Evolutionary conservation across 1,140 invertebrate species (phyloP).

Genomic region (Augochlora pura): DNA sequence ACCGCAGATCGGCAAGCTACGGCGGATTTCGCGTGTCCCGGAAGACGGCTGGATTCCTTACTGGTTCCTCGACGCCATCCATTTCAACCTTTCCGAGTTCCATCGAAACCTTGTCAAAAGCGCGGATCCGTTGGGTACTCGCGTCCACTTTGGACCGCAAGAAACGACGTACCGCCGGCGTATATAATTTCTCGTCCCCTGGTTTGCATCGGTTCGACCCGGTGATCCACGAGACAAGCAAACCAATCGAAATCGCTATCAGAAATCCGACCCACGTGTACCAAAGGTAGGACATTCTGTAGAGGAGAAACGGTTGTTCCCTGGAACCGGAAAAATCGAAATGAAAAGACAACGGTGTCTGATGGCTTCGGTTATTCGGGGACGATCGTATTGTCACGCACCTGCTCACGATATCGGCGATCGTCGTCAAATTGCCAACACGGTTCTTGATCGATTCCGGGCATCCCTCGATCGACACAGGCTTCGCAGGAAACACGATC

Average conservation of each 20-base stretch:
- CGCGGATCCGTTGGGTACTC: background rate
- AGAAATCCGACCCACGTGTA: constrained; percentile 85
- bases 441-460: constrained; percentile 67
- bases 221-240: constrained; percentile 86
- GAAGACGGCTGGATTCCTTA: background rate
- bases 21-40: background rate
- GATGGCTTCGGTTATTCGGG: too few relatives aligned
- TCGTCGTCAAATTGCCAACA: constrained; percentile 59
- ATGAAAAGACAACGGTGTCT: background rate
- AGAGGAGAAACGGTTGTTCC: constrained; percentile 81
- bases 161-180: constrained; percentile 70
- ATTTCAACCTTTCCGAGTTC: background rate
- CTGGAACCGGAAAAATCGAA: constrained; percentile 57
- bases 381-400: constrained; percentile 20
- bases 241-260: constrained; percentile 85
- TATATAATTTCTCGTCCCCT: constrained; percentile 73
- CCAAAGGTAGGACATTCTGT: constrained; percentile 85
- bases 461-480: constrained; percentile 84
- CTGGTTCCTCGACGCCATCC: too few relatives aligned
- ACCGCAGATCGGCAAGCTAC: too few relatives aligned
- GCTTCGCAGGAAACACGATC: constrained; percentile 82
- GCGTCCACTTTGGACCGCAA: constrained; percentile 20
- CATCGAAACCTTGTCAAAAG: background rate
- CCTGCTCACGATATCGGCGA: constrained; percentile 64
- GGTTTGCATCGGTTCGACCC: constrained; percentile 77